A percentile compares a stretch with the other conserved stretches of the same genome.
Conservation (phyloP, 1,140 invertebrate genomes). For the Drosophila persimilis region DNA sequence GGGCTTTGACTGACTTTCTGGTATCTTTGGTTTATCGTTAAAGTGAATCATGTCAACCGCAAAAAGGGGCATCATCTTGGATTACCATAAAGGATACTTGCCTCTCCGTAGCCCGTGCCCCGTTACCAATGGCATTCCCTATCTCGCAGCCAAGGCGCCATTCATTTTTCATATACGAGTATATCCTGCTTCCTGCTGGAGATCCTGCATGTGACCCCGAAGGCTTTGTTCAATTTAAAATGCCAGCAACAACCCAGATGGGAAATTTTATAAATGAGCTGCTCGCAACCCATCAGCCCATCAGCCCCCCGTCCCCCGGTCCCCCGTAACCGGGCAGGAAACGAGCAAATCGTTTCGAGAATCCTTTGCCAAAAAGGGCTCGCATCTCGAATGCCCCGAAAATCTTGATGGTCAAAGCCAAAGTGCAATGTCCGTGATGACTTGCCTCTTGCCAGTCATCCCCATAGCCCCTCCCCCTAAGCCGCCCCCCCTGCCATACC, state of each 20-base stretch:
- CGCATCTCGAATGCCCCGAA: slow-evolving; percentile 18
- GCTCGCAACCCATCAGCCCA: slow-evolving; percentile 9
- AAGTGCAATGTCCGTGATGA: slow-evolving; percentile 80
- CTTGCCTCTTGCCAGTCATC: slow-evolving; percentile 59
- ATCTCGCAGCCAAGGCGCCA: slow-evolving; percentile 53
- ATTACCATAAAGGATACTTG: slow-evolving; percentile 74
- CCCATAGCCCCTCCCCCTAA: slow-evolving; percentile 12
- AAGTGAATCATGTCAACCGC: slow-evolving; percentile 80
- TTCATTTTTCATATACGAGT: slow-evolving; percentile 71
- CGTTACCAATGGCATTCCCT: too few relatives aligned
- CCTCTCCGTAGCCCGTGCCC: slow-evolving; percentile 15
- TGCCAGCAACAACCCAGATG: slow-evolving; percentile 46
- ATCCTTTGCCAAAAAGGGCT: slow-evolving; percentile 49
- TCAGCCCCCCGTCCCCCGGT: background rate
- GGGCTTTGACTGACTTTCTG: slow-evolving; percentile 67
- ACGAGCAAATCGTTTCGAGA: slow-evolving; percentile 58
- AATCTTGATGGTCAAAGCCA: slow-evolving; percentile 78
- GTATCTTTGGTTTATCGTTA: slow-evolving; percentile 76
- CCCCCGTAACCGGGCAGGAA: slow-evolving; percentile 29
- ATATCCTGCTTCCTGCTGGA: slow-evolving; percentile 28
- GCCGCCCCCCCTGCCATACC: background rate
- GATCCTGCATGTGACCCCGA: slow-evolving; percentile 51
- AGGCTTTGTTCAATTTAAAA: slow-evolving; percentile 72
- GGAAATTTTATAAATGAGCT: slow-evolving; percentile 73
- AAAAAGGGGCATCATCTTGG: slow-evolving; percentile 71